A percentile compares a stretch with the other conserved stretches of the same genome.
phyloP scores from a whole-genome alignment of 2,888 invertebrate species.

The Nasonia oneida region DNA sequence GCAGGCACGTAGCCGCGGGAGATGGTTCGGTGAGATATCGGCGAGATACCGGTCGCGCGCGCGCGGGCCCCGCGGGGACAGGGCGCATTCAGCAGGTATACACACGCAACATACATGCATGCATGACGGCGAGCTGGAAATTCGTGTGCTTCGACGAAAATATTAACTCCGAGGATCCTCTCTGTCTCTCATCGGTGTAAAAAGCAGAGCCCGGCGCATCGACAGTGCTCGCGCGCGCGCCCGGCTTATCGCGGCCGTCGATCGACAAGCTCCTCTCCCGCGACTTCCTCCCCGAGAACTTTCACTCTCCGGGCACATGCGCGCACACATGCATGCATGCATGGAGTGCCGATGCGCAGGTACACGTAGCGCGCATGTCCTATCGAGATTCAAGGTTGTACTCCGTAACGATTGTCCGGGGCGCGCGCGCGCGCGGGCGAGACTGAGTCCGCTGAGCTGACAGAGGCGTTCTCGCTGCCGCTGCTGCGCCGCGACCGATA shows the following conservation, averaged over 20 bases:
- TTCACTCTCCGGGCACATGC: slow-evolving; percentile 33
- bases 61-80: background rate
- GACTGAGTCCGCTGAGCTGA: slow-evolving; percentile 3
- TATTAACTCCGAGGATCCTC: slow-evolving; percentile 59
- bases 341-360: background rate
- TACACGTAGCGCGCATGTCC: slow-evolving; percentile 2
- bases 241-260: slow-evolving; percentile 9
- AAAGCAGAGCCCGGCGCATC: slow-evolving; percentile 1
- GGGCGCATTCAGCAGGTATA: background rate
- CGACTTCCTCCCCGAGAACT: slow-evolving; percentile 39
- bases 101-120: background rate
- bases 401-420: slow-evolving; percentile 35
- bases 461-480: slow-evolving; percentile 34
- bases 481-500: slow-evolving; percentile 24
- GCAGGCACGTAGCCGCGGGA: background rate
- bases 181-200: slow-evolving; percentile 12
- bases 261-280: slow-evolving; percentile 6
- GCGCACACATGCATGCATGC: background rate
- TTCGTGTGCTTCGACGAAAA: slow-evolving; percentile 63
- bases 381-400: slow-evolving; percentile 39
- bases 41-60: slow-evolving; percentile 5
- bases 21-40: slow-evolving; percentile 27
- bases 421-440: no score
- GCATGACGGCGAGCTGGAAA: slow-evolving; percentile 48
- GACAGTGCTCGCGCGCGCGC: no score